Evolutionary conservation across 2,797 vertebrate genomes (phyloP).

Genomic region (Sciurus vulgaris): DNA sequence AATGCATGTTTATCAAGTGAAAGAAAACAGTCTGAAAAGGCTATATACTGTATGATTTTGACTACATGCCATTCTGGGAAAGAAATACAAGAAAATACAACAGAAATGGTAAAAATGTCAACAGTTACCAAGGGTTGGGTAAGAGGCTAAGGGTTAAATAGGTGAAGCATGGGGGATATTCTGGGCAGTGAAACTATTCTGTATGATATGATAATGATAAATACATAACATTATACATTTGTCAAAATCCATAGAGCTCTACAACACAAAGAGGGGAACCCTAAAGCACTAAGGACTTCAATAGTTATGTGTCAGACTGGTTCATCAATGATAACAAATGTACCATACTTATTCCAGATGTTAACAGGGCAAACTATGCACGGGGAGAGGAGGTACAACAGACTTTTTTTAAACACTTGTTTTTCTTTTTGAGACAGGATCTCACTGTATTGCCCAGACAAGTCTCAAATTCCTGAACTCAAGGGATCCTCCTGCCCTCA

Average conservation of each 20-base stretch:
- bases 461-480: too few relatives aligned
- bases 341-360: neutral
- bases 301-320: neutral
- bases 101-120: neutral
- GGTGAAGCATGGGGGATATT: neutral
- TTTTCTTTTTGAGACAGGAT: neutral
- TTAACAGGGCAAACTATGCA: neutral
- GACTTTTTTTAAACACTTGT: too few relatives aligned
- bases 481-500: too few relatives aligned
- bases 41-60: neutral
- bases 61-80: neutral
- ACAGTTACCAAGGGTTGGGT: neutral
- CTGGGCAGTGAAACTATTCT: neutral
- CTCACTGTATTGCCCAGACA: too few relatives aligned
- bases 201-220: neutral
- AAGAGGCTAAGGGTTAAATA: neutral
- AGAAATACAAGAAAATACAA: neutral
- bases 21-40: neutral
- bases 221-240: neutral
- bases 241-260: neutral
- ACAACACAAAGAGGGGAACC: neutral
- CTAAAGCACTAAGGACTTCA: neutral
- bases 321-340: neutral
- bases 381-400: fast-evolving
- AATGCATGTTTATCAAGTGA: neutral